Base-by-base conservation (phyloP, 2,797 vertebrate species). In the Argya squamiceps region DNA sequence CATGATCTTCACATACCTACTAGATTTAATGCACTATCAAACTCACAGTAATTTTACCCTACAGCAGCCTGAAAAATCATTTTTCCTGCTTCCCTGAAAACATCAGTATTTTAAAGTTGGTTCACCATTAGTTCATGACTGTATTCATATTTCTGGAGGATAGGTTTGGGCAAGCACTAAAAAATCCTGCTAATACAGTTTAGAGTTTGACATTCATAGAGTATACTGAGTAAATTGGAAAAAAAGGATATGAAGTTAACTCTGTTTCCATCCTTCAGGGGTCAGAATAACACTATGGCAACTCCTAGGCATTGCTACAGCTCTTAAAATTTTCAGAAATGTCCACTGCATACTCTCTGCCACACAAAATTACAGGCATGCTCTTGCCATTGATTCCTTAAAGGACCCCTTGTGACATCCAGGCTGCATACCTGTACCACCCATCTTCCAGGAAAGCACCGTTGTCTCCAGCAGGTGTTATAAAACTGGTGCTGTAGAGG, bases 261-360 rank as follows among this genome's bases (percentile, higher is more conserved):
- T 98, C 97, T 98, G 94, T 97, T 98, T 98, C 91, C 94, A 98
- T 98, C 98, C 98, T 98, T 98, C 98, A 98, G 98, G 98, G 98
- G 98, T 98, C 98, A 98, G 98, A 98, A 98, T 98, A 98, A 96
- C 97, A 97, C 98, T 97, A 88, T 88, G 29, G 93, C 97, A 98
- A 97, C 94, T 98, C 94, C 68, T 78, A 15, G 96, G 88, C 92
- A 88, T 82, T 93, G 88, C 91, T 95, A 79, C 68, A 89, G 96
- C 91, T 97, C 59, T 88, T 96, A 87, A 2, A 97, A 85, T 96
- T 92, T 97, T 94, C 91, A 97, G 92, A 96, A 97, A 96, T 91
- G 93, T 55, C 88, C 64, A 70, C 94, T 80, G 59, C 73, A 78
- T 92, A 49, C 37, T 78, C 88, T 85, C 36, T 0, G 0, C 46